Percentiles rank a stretch among this genome's conserved stretches.
Evolutionary conservation across 2,797 vertebrate species (phyloP).

Genomic region (Gallinago nigripennis): DNA sequence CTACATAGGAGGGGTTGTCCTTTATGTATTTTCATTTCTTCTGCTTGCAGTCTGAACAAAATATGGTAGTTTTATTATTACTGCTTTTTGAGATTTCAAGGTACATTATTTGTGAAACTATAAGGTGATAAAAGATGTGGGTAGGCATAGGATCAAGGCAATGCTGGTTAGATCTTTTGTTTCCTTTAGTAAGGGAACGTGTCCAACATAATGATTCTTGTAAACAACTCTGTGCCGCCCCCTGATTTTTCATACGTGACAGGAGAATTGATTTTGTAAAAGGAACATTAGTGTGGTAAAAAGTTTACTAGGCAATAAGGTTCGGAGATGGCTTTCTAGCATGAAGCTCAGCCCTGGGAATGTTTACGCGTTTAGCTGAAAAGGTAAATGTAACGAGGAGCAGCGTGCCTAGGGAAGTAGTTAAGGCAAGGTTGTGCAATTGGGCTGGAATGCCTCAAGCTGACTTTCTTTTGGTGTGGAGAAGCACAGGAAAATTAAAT

Average conservation of each 20-base stretch:
- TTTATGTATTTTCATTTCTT: slow-evolving; percentile 15
- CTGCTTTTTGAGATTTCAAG: background rate
- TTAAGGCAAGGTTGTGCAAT: background rate
- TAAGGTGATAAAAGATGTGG: background rate
- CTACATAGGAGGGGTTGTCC: background rate
- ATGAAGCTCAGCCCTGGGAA: background rate
- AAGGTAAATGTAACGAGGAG: background rate
- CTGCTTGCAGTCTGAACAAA: background rate
- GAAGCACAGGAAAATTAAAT: background rate
- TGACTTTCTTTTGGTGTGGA: background rate
- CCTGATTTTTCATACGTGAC: background rate
- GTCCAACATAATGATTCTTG: background rate
- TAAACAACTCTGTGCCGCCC: background rate
- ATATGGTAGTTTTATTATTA: background rate
- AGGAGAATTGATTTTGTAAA: background rate
- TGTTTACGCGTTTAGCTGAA: background rate
- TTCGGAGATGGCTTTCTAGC: background rate
- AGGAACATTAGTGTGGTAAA: background rate
- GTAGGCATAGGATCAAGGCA: background rate
- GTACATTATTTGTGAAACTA: background rate
- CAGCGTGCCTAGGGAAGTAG: rapidly evolving
- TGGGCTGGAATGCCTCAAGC: background rate
- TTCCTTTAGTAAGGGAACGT: background rate
- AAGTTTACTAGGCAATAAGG: background rate
- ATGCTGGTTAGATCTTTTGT: rapidly evolving